phyloP scores from a whole-genome alignment of 2,888 invertebrate genomes.

The Molorchus minor region DNA sequence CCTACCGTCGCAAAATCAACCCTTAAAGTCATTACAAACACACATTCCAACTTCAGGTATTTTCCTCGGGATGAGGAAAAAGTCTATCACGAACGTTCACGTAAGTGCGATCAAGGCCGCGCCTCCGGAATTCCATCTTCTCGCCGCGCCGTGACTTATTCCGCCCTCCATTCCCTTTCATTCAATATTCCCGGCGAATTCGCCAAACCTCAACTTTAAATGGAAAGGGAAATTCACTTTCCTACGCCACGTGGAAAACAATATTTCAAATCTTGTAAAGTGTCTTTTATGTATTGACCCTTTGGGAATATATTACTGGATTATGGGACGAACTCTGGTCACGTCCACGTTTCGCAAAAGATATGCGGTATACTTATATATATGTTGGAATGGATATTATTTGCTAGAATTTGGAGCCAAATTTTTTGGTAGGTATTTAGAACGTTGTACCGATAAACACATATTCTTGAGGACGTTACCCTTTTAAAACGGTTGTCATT shows the following conservation, averaged over 20 bases:
- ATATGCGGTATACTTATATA: too few species aligned
- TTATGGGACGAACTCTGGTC: neutral
- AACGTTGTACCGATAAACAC: too few species aligned
- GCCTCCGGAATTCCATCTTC: neutral
- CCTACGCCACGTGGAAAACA: constrained; percentile 5
- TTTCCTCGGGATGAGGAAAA: neutral
- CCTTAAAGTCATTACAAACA: too few species aligned
- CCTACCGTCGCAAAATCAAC: too few species aligned
- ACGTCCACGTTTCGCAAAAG: too few species aligned
- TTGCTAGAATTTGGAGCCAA: too few species aligned
- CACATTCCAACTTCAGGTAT: too few species aligned
- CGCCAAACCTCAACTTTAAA: constrained; percentile 26
- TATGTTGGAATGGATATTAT: too few species aligned
- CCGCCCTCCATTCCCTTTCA: constrained; percentile 25
- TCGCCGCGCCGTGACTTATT: constrained; percentile 22
- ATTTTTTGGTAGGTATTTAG: too few species aligned
- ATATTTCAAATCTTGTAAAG: constrained; percentile 19
- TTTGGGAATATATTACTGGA: neutral
- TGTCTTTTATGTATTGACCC: constrained; percentile 13
- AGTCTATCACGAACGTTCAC: neutral
- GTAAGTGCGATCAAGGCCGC: constrained; percentile 20
- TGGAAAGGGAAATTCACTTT: constrained; percentile 27
- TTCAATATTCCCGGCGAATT: constrained; percentile 27
- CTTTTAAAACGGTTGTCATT: too few species aligned
- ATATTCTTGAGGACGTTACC: too few species aligned